Percentiles rank a stretch among this genome's conserved stretches.
Conservation (phyloP, 2,113 vertebrate species). For the Callospermophilus lateralis region DNA sequence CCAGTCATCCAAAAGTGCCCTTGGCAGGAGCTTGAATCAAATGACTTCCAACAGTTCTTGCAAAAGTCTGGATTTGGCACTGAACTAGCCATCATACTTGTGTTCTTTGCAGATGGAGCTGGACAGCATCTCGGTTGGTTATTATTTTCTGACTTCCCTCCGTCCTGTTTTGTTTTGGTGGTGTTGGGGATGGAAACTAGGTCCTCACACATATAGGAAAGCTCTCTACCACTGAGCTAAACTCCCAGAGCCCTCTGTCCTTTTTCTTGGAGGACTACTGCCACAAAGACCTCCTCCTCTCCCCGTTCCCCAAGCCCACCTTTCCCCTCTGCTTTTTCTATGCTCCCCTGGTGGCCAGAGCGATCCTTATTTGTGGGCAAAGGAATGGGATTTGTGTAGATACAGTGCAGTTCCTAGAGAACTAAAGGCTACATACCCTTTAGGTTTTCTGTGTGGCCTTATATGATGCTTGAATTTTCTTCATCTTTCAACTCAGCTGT, state of each 20-base stretch:
- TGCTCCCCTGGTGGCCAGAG: neutral
- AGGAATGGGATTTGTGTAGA: neutral
- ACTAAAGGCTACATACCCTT: neutral
- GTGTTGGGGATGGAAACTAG: too few relatives aligned
- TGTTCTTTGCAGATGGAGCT: neutral
- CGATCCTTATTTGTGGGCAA: neutral
- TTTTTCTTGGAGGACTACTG: too few relatives aligned
- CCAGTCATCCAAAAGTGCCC: neutral
- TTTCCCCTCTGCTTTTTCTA: neutral
- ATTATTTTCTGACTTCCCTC: too few relatives aligned
- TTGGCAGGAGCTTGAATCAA: neutral
- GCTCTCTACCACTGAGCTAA: too few relatives aligned
- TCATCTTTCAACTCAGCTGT: constrained; percentile 11
- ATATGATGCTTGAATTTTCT: neutral
- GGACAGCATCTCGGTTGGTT: too few relatives aligned
- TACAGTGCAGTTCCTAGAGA: neutral
- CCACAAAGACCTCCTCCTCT: neutral
- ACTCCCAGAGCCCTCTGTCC: too few relatives aligned
- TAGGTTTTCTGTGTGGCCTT: neutral
- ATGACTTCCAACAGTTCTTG: neutral
- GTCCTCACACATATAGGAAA: too few relatives aligned
- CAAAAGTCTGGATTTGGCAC: neutral
- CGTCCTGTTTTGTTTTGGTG: too few relatives aligned
- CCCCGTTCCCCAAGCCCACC: neutral
- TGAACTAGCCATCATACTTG: neutral